These are phyloP conservation scores for Mola mola DNA, from an alignment of 2,113 vertebrate genomes.

Conservation along the genomic window DNA sequence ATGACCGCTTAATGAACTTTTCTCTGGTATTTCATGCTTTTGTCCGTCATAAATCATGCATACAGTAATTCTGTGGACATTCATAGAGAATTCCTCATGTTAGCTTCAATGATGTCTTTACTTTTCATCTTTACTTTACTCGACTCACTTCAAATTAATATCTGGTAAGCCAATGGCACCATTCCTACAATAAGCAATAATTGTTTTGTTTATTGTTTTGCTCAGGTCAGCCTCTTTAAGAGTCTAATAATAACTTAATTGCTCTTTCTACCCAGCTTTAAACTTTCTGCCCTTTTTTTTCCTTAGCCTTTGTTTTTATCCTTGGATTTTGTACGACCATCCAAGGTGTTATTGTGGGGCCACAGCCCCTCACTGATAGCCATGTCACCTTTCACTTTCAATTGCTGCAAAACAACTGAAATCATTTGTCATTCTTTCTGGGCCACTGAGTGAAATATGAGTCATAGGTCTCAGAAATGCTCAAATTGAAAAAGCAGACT, in stretches of 20 bases:
- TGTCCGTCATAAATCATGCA: too few species aligned
- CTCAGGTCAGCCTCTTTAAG: too few species aligned
- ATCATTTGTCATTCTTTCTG: slow-evolving; percentile 76
- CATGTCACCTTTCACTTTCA: slow-evolving; percentile 73
- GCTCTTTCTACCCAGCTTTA: background rate
- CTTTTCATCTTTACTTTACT: too few species aligned
- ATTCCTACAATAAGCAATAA: too few species aligned
- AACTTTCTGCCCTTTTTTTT: slow-evolving; percentile 21
- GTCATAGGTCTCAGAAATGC: slow-evolving; percentile 68
- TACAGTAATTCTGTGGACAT: too few species aligned
- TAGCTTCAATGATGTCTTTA: too few species aligned
- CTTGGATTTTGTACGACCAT: slow-evolving; percentile 16
- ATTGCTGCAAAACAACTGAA: slow-evolving; percentile 65
- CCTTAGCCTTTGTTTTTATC: slow-evolving; percentile 43
- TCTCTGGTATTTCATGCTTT: too few species aligned
- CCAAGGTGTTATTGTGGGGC: slow-evolving; percentile 49
- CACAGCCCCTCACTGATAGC: slow-evolving; percentile 56
- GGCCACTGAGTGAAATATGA: slow-evolving; percentile 76
- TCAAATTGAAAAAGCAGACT: slow-evolving; percentile 72
- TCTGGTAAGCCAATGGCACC: too few species aligned
- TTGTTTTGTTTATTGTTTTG: too few species aligned
- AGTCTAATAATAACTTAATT: background rate
- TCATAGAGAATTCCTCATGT: too few species aligned
- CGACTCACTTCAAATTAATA: too few species aligned
- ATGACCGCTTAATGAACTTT: too few species aligned